phyloP scores from a whole-genome alignment of 2,113 vertebrate species.

The Mixornis gularis region DNA sequence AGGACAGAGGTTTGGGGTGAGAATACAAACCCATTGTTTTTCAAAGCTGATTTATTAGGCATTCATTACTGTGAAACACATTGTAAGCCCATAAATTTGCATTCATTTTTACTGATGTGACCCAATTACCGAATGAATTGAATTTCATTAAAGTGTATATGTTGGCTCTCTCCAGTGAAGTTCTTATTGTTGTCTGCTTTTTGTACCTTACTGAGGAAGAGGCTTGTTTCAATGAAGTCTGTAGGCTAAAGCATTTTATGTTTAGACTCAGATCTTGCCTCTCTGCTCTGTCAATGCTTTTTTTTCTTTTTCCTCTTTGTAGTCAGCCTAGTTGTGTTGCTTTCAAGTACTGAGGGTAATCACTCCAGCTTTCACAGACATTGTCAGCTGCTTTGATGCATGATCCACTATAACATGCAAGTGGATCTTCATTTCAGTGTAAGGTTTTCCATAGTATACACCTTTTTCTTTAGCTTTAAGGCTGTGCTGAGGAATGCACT shows the following conservation, averaged over 20 bases:
- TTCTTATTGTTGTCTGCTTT: slow-evolving; percentile 21
- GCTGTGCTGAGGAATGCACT: not conserved
- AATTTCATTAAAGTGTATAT: slow-evolving; percentile 56
- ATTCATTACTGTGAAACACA: slow-evolving; percentile 5
- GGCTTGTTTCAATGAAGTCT: slow-evolving; percentile 28
- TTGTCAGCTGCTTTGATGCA: slow-evolving; percentile 52
- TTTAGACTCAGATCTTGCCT: slow-evolving; percentile 32
- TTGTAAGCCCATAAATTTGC: slow-evolving; percentile 70
- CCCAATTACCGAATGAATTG: slow-evolving; percentile 66
- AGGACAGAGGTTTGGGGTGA: not conserved
- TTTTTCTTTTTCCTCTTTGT: not conserved
- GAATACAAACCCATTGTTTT: slow-evolving; percentile 16
- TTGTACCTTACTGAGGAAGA: slow-evolving; percentile 12
- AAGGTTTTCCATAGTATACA: not conserved
- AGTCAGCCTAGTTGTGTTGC: slow-evolving; percentile 7
- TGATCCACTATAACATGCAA: not conserved
- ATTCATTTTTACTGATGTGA: slow-evolving; percentile 66
- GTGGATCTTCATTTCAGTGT: not conserved
- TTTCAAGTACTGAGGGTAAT: slow-evolving; percentile 51
- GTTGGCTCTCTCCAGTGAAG: not conserved
- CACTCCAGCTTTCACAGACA: slow-evolving; percentile 11
- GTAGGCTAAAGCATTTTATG: slow-evolving; percentile 8
- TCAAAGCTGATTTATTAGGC: slow-evolving; percentile 56
- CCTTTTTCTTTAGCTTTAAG: not conserved
- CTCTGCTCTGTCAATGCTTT: not conserved